Percentiles rank a stretch among this genome's conserved stretches.
phyloP scores from a whole-genome alignment of 2,888 invertebrate genomes.

The Caenorhabditis plicata region DNA sequence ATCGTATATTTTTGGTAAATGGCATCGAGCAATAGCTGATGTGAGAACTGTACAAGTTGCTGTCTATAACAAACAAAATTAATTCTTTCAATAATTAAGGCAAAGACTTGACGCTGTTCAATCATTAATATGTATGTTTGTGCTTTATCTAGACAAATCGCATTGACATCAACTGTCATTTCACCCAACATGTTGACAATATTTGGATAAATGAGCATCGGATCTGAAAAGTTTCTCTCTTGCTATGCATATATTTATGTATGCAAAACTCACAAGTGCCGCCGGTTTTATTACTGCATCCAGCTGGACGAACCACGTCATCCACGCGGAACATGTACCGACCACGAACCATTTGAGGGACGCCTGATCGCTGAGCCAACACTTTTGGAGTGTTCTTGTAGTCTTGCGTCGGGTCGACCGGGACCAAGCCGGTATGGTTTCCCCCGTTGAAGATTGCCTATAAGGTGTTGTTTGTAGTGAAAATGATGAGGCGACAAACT shows the following conservation, averaged over 20 bases:
- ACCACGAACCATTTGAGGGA: conserved; percentile 70
- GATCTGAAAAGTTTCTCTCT: conserved; percentile 41
- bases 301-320: conserved; percentile 87
- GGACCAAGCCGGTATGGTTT: conserved; percentile 64
- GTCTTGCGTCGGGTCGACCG: conserved; percentile 62
- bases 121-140: conserved; percentile 64
- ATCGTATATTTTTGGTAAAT: conserved; percentile 61
- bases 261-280: conserved; percentile 63
- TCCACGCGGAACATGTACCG: conserved; percentile 92
- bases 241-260: not conserved
- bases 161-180: conserved; percentile 91
- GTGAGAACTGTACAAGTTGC: conserved; percentile 62
- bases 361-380: conserved; percentile 62
- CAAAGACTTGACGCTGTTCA: conserved; percentile 59
- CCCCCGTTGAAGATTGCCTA: conserved; percentile 65
- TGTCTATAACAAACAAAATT: too few species aligned
- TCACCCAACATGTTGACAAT: conserved; percentile 97
- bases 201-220: conserved; percentile 73
- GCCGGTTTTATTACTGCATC: conserved; percentile 72
- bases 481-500: too few species aligned
- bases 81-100: too few species aligned
- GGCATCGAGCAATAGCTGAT: conserved; percentile 62
- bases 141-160: conserved; percentile 81
- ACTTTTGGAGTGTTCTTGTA: conserved; percentile 64
- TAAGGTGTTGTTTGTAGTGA: conserved; percentile 1